Evolutionary conservation across 2,113 vertebrate species (phyloP).

Genomic region (Sturnus vulgaris): DNA sequence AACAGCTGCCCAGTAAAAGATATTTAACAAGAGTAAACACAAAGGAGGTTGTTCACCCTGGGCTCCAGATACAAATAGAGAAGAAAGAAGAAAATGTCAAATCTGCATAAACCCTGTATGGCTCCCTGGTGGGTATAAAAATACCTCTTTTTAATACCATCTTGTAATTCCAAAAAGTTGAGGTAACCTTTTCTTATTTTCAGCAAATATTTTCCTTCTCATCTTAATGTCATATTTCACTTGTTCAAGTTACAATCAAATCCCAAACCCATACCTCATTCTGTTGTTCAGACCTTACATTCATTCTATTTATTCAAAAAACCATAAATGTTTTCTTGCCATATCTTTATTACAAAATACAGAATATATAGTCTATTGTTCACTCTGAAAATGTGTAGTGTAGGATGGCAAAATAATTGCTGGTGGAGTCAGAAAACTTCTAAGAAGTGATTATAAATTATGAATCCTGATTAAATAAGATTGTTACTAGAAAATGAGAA

Average conservation of each 20-base stretch:
- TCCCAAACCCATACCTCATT: background rate
- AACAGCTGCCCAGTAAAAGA: constrained; percentile 14
- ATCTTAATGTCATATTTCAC: background rate
- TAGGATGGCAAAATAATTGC: background rate
- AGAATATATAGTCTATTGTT: background rate
- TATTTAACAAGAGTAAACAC: constrained; percentile 24
- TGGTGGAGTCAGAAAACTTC: background rate
- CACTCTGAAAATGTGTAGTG: background rate
- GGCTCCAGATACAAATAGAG: constrained; percentile 1
- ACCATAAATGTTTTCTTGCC: background rate
- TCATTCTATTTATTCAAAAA: background rate
- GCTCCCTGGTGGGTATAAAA: background rate
- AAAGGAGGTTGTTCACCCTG: background rate
- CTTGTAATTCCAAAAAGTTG: background rate
- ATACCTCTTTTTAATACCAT: background rate
- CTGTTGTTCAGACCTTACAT: background rate
- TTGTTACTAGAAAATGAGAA: background rate
- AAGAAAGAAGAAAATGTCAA: constrained; percentile 49
- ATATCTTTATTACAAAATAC: background rate
- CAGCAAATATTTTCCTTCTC: background rate
- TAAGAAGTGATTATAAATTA: background rate
- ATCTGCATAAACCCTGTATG: constrained; percentile 34
- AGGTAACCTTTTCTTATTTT: constrained; percentile 15
- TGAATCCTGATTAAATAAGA: background rate
- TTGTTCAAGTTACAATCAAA: background rate